Conservation (phyloP, 2,797 vertebrate species). For the Parambassis ranga region DNA sequence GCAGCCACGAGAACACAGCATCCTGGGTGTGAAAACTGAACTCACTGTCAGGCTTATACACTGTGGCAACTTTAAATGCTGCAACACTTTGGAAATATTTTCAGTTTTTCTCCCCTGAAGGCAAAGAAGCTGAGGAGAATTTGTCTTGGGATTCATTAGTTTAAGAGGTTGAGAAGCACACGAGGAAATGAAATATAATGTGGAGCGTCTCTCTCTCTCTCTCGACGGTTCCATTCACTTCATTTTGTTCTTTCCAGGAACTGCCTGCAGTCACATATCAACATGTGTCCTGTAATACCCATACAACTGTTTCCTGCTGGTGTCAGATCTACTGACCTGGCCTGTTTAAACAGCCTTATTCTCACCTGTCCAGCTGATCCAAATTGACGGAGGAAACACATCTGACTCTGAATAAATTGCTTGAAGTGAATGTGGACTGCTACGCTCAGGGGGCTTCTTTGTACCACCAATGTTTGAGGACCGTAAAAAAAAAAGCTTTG, state of each 20-base stretch:
- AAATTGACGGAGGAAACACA: not conserved
- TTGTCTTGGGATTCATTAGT: not conserved
- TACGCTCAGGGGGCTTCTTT: not conserved
- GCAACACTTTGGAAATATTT: not conserved
- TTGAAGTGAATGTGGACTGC: constrained; percentile 4
- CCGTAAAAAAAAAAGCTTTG: not conserved
- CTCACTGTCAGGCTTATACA: constrained; percentile 11
- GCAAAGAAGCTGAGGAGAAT: not conserved
- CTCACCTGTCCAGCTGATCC: constrained; percentile 4
- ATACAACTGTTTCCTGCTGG: not conserved
- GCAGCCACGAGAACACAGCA: constrained; percentile 20
- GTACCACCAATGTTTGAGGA: not conserved
- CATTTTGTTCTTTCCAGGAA: not conserved
- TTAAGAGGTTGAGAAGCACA: not conserved
- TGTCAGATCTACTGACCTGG: not conserved
- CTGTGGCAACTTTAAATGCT: constrained; percentile 1
- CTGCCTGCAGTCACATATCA: not conserved
- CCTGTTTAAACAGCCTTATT: not conserved
- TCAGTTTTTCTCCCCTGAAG: not conserved
- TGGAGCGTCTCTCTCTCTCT: not conserved
- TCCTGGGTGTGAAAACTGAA: constrained; percentile 13
- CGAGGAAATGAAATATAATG: not conserved
- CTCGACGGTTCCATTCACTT: not conserved
- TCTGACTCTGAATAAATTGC: constrained; percentile 6
- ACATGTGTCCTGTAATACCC: constrained; percentile 6